Percentiles rank a stretch among this genome's conserved stretches.
phyloP scores from a whole-genome alignment of 2,797 vertebrate genomes.

The Aphelocoma californica region DNA sequence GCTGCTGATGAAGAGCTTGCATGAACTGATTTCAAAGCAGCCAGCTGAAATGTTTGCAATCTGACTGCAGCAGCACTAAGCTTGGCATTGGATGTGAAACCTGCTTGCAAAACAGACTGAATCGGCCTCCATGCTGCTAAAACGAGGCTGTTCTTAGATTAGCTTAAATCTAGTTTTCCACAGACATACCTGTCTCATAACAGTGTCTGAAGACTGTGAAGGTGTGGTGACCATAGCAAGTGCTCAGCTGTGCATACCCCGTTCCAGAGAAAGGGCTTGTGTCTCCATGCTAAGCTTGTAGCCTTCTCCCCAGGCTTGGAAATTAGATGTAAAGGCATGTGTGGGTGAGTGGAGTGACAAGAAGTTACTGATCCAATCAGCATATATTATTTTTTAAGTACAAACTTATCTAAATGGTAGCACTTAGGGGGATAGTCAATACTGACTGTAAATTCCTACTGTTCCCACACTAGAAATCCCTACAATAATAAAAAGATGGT shows the following conservation, averaged over 20 bases:
- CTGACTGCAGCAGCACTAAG: rapidly evolving
- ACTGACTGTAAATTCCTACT: background rate
- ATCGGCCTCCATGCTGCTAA: rapidly evolving
- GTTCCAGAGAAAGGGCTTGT: background rate
- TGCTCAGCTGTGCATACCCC: background rate
- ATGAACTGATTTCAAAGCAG: background rate
- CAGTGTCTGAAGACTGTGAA: rapidly evolving
- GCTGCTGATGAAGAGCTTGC: background rate
- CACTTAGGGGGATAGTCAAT: background rate
- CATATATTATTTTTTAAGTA: background rate
- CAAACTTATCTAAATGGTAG: background rate
- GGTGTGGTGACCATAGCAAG: rapidly evolving
- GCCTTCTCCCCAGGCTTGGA: background rate
- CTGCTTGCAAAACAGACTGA: background rate
- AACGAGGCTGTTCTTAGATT: background rate
- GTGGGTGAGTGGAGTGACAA: background rate
- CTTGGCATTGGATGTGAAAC: background rate
- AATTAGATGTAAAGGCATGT: background rate
- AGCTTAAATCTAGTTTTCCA: background rate
- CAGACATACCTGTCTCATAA: background rate
- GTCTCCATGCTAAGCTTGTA: background rate
- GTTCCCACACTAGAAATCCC: background rate
- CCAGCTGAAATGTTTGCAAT: background rate
- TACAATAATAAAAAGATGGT: background rate
- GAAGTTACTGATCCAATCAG: background rate